These are phyloP conservation scores for Aptenodytes patagonicus DNA, from an alignment of 2,113 vertebrate species.

Conservation along the genomic window DNA sequence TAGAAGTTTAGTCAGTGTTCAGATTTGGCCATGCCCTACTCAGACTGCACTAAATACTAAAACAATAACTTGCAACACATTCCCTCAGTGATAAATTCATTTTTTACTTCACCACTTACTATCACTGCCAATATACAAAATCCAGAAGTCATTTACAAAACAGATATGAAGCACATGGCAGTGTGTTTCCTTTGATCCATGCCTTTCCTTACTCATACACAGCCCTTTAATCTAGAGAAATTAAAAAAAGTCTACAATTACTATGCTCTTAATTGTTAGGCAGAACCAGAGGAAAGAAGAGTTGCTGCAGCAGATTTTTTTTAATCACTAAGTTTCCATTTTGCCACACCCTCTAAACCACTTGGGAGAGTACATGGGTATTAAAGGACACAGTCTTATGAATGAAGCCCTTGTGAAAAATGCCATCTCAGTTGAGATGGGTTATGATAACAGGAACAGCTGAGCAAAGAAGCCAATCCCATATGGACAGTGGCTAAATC, in stretches of 20 bases:
- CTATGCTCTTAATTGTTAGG: background rate
- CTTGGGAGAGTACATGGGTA: background rate
- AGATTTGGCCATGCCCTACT: background rate
- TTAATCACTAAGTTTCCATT: background rate
- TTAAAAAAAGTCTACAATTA: background rate
- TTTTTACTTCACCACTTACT: background rate
- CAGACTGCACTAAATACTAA: background rate
- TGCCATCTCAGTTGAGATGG: background rate
- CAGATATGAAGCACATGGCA: background rate
- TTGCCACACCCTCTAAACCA: background rate
- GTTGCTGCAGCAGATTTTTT: background rate
- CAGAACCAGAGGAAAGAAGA: background rate
- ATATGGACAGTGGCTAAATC: background rate
- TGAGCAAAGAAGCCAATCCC: background rate
- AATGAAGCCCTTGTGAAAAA: constrained; percentile 1
- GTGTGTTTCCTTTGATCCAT: background rate
- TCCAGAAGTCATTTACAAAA: background rate
- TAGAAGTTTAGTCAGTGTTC: background rate
- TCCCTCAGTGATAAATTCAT: background rate
- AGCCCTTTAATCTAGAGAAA: background rate
- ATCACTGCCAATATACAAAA: background rate
- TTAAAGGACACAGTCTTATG: background rate
- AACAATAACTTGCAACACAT: background rate
- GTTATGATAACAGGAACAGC: background rate
- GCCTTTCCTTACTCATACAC: background rate